Conservation (phyloP, 2,797 vertebrate species). For the Netta rufina region DNA sequence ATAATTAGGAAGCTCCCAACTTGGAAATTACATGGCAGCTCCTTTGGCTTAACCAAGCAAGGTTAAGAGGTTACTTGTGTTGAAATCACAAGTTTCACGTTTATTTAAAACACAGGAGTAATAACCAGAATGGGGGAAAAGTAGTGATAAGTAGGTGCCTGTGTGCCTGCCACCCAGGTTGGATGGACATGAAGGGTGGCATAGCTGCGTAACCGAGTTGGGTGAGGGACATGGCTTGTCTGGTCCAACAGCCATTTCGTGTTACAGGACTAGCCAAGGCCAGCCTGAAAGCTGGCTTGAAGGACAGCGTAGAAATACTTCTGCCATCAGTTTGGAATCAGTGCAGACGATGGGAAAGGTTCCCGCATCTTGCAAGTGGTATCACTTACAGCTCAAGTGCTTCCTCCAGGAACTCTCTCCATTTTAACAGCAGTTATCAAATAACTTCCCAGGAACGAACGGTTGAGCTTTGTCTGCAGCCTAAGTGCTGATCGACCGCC, state of each 20-base stretch:
- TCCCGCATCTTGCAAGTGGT: not conserved
- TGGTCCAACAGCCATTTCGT: accelerated
- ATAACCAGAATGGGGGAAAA: not conserved
- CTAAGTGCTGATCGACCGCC: not conserved
- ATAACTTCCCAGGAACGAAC: not conserved
- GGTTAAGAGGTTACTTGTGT: accelerated
- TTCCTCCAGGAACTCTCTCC: not conserved
- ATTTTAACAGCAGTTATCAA: conserved; percentile 24
- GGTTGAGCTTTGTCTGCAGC: not conserved
- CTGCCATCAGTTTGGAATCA: accelerated
- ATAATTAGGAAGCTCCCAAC: conserved; percentile 7
- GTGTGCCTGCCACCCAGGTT: not conserved
- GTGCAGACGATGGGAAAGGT: not conserved
- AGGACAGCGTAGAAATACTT: not conserved
- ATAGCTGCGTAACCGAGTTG: accelerated
- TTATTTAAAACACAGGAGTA: not conserved
- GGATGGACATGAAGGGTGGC: not conserved
- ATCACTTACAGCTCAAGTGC: not conserved
- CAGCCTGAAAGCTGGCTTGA: not conserved
- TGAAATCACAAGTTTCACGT: not conserved
- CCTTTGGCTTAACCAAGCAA: not conserved
- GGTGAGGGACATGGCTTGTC: not conserved
- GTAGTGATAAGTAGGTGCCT: not conserved
- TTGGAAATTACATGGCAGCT: not conserved
- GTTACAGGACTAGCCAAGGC: not conserved